Base-by-base conservation (phyloP, 2,113 vertebrate genomes). In the Pandion haliaetus region DNA sequence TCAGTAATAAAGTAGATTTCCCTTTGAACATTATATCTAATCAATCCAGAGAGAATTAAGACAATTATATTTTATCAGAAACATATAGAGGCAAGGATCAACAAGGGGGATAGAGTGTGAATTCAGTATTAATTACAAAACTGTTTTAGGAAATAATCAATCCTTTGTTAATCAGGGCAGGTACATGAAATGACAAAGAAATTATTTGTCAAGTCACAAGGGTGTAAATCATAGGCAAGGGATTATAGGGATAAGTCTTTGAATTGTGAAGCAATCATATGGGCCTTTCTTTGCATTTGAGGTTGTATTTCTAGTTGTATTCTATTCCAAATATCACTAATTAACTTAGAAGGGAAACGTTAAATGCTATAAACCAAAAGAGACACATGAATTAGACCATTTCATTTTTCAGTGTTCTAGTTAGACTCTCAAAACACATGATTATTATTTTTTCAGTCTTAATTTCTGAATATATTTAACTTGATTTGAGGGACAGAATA, bases 1-100 rank as follows among this genome's bases (percentile, higher is more conserved):
- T 97, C 97, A 97, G 94, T 97, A 97, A 95, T 97, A 97, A 98
- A 95, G 95, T 94, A 97, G 88, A 77, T 95, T 96, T 98, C 89
- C 49, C 93, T 97, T 95, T 97, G 95, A 97, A 97, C 59, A 88
- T 88, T 96, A 59, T 92, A 94, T 96, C 95, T 96, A 97, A 97
- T 97, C 97, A 97, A 97, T 97, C 98, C 97, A 96, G 89, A 81
- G 94, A 98, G 97, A 98, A 90, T 97, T 93, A 94, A 89, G 74
- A 98, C 95, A 98, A 98, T 98, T 98, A 97, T 96, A 98, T 97
- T 97, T 98, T 98, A 96, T 97, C 96, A 97, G 95, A 97, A 97
- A 97, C 76, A 86, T 34, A 88, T 70, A 90, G 88, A 97, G 89
- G 81, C 84, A 96, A 96, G 93, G 86, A 98, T 95, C 94, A 97